These are phyloP conservation scores for Spodoptera litura DNA, from an alignment of 1,140 invertebrate genomes.

Conservation along the genomic window DNA sequence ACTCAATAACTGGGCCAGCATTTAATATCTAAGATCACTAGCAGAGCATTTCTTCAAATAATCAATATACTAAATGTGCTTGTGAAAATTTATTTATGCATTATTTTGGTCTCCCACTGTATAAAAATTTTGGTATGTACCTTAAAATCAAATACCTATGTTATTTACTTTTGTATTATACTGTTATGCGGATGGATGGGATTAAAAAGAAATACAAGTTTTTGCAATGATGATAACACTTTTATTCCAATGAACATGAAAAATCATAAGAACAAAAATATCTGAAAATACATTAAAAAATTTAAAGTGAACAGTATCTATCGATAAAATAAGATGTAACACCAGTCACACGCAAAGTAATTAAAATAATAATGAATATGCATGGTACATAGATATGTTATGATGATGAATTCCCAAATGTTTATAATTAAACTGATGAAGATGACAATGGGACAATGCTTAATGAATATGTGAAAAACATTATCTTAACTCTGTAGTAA, in stretches of 20 bases:
- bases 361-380: slow-evolving; percentile 20
- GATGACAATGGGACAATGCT: slow-evolving; percentile 9
- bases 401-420: slow-evolving; percentile 22
- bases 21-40: slow-evolving; percentile 20
- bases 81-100: background rate
- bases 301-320: slow-evolving; percentile 37
- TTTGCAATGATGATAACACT: slow-evolving; percentile 40
- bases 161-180: slow-evolving; percentile 25
- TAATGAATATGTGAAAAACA: slow-evolving; percentile 48
- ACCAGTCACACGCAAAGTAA: slow-evolving; percentile 18
- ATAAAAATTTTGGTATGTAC: background rate
- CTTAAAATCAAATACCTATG: slow-evolving; percentile 19
- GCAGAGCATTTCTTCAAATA: slow-evolving; percentile 17
- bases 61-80: slow-evolving; percentile 3
- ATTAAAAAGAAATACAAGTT: slow-evolving; percentile 34
- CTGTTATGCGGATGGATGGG: slow-evolving; percentile 26
- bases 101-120: slow-evolving; percentile 3
- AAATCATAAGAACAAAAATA: slow-evolving; percentile 35
- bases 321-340: slow-evolving; percentile 27
- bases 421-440: slow-evolving; percentile 10
- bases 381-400: slow-evolving; percentile 9
- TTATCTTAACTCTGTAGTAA: slow-evolving; percentile 41
- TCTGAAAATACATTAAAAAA: slow-evolving; percentile 25
- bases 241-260: slow-evolving; percentile 47
- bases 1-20: slow-evolving; percentile 10